Conservation (phyloP, 2,888 invertebrate genomes). For the Mayetiola destructor region DNA sequence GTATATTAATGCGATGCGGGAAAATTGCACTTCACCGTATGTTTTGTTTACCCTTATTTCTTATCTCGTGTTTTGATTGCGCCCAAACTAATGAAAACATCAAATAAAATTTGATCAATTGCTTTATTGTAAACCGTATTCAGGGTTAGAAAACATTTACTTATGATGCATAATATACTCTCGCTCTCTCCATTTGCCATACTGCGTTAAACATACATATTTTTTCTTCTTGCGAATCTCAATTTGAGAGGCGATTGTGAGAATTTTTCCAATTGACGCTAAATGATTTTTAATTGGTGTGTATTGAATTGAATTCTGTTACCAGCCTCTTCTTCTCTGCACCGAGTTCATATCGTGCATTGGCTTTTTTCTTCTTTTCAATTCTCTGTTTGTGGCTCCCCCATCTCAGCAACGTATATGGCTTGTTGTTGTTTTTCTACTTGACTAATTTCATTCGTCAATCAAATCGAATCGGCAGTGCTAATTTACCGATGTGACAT, state of each 20-base stretch:
- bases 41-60: not conserved
- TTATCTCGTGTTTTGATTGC: conserved; percentile 2
- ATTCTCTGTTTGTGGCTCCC: not conserved
- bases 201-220: not conserved
- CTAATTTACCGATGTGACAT: no score
- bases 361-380: not conserved
- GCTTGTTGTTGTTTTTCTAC: not conserved
- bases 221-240: not conserved
- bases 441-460: no score
- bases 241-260: no score
- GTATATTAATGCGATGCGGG: conserved; percentile 4
- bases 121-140: not conserved
- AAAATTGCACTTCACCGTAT: not conserved
- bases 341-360: not conserved
- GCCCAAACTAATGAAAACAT: conserved; percentile 9
- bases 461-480: no score
- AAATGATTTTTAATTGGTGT: conserved; percentile 12
- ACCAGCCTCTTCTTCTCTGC: not conserved
- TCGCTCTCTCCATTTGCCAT: not conserved
- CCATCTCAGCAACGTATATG: no score
- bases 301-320: no score
- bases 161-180: not conserved
- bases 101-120: conserved; percentile 13
- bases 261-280: not conserved
- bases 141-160: not conserved